Evolutionary conservation across 2,797 vertebrate genomes (phyloP), one percentile per base, ranked within the genome.

Genomic region (Lepidocolaptes lacrymiger): DNA sequence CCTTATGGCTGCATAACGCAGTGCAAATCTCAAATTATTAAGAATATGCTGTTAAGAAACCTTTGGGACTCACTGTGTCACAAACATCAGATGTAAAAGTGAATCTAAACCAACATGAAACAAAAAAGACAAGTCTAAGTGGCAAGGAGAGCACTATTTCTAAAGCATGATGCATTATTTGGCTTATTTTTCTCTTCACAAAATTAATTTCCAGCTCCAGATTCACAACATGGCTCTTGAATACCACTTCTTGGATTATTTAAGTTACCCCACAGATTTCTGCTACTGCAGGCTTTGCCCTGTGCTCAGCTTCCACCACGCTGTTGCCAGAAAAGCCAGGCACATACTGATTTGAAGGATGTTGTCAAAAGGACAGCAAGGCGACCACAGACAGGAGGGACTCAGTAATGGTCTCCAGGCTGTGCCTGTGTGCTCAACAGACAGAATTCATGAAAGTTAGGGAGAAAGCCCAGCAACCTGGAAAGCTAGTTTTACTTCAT

Each of bases 131-230:
- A 59, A 75, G 56, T 74, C 63, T 88, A 93, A 44, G n/a, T 81
- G 82, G 64, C 73, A 86, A 64, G 85, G 52, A 36, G 10, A 78
- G 26, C 48, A 39, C n/a, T 74, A 39, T 14, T 73, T 86, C 39
- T 89, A 41, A 76, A 86, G 55, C 37, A 52, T 9, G 36, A 83
- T 43, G 41, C 49, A 48, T 58, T 36, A 79, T 82, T 72, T 76
- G 61, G 28, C 58, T 78, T 58, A 32, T 46, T 92, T 66, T 76
- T 85, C 46, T 79, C 46, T 86, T 93, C 59, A 64, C 64, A 68
- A 91, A 91, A 74, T 36, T 91, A 59, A 69, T 76, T 90, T 91
- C 54, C 79, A 89, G 54, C 26, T 85, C 43, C 73, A 92, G 85
- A 69, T 34, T 41, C 58, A 34, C 78, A 82, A 46, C 34, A 13